phyloP scores from a whole-genome alignment of 2,113 vertebrate genomes.

The Formicarius rufipectus region DNA sequence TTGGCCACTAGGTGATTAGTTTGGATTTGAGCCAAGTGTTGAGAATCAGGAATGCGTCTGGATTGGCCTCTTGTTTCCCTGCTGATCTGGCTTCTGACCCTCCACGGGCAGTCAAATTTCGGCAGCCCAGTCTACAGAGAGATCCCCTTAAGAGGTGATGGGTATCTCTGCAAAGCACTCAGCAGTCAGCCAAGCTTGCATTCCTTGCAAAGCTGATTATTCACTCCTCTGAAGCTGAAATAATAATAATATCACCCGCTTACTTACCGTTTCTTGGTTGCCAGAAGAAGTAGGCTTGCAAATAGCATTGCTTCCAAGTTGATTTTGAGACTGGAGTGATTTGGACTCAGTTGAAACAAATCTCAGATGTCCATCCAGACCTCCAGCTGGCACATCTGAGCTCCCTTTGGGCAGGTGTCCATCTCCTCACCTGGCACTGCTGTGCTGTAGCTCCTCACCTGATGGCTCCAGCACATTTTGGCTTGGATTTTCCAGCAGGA shows the following conservation, averaged over 20 bases:
- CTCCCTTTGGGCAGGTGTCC: background rate
- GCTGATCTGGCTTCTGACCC: background rate
- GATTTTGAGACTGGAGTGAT: background rate
- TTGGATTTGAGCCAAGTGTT: background rate
- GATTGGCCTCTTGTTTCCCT: background rate
- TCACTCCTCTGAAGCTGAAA: background rate
- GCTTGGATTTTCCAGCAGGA: background rate
- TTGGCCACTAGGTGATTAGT: background rate
- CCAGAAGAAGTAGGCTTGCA: background rate
- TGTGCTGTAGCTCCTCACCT: background rate
- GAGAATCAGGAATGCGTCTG: background rate
- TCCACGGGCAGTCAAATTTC: background rate
- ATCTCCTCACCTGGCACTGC: background rate
- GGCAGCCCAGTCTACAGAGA: background rate
- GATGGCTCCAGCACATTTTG: background rate
- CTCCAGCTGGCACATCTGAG: background rate
- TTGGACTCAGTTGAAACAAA: background rate
- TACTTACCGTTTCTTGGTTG: background rate
- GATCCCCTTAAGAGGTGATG: rapidly evolving
- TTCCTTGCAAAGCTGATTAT: background rate
- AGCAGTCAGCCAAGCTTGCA: background rate
- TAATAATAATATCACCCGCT: background rate
- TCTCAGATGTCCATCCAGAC: background rate
- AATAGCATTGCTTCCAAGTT: background rate
- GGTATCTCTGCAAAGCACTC: background rate